phyloP scores from a whole-genome alignment of 2,888 invertebrate species.

The Abscondita cerata region DNA sequence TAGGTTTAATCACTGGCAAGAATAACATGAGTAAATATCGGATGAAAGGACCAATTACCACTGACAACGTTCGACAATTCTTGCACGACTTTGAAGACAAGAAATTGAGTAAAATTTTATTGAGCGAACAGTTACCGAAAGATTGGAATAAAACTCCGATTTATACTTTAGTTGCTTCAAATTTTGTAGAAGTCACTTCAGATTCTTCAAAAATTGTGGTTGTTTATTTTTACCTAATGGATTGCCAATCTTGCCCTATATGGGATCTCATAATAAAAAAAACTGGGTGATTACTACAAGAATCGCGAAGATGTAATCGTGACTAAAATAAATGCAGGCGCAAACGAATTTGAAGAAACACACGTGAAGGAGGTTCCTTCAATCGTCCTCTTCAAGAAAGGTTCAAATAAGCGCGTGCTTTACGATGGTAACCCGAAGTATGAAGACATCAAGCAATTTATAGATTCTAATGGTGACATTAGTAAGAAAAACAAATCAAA shows the following conservation, averaged over 20 bases:
- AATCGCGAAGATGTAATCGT: slow-evolving; percentile 83
- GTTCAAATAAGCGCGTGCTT: slow-evolving; percentile 84
- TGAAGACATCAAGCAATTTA: slow-evolving; percentile 90
- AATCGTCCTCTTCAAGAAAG: slow-evolving; percentile 91
- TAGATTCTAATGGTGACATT: slow-evolving; percentile 82
- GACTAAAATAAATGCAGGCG: slow-evolving; percentile 98
- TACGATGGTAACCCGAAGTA: slow-evolving; percentile 95
- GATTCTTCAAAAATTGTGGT: slow-evolving; percentile 90
- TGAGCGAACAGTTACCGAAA: slow-evolving; percentile 82
- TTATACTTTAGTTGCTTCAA: slow-evolving; percentile 90
- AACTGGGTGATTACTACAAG: slow-evolving; percentile 84
- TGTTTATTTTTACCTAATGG: slow-evolving; percentile 99
- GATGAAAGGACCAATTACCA: not conserved
- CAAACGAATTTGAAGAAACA: slow-evolving; percentile 95
- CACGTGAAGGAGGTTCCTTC: slow-evolving; percentile 95
- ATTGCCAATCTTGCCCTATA: slow-evolving; percentile 99
- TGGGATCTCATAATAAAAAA: slow-evolving; percentile 95
- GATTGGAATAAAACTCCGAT: slow-evolving; percentile 98
- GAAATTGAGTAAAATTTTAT: not conserved
- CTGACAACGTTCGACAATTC: not conserved
- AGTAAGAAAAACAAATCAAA: too few species aligned
- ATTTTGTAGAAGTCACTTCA: slow-evolving; percentile 93
- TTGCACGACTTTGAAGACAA: not conserved
- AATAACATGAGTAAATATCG: slow-evolving; percentile 96
- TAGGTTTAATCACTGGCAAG: slow-evolving; percentile 91